phyloP scores from a whole-genome alignment of 2,888 invertebrate species.

The Drosophila lutescens region DNA sequence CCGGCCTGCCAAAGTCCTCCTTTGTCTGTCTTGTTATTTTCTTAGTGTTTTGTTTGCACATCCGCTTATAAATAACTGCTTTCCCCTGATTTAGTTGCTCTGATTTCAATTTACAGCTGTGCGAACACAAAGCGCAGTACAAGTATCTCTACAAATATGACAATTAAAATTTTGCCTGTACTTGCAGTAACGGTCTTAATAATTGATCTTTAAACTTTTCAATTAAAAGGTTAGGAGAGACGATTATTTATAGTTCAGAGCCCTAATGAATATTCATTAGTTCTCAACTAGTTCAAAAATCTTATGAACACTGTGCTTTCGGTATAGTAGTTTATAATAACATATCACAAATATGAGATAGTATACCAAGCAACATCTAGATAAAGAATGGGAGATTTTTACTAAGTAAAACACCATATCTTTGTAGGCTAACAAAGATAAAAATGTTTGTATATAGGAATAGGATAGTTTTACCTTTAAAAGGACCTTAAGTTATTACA shows the following conservation, averaged over 20 bases:
- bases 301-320: too few relatives aligned
- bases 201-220: neutral
- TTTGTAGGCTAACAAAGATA: neutral
- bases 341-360: too few relatives aligned
- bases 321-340: neutral
- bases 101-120: conserved; percentile 30
- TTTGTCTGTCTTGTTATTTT: conserved; percentile 18
- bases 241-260: neutral
- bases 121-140: conserved; percentile 9
- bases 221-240: conserved; percentile 11
- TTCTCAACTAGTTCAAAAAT: neutral
- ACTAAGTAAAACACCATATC: neutral
- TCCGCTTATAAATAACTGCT: conserved; percentile 60
- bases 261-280: neutral
- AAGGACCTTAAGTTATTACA: too few relatives aligned
- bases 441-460: neutral
- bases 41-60: conserved; percentile 26
- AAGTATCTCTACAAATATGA: neutral
- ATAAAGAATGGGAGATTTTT: neutral
- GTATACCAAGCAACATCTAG: neutral
- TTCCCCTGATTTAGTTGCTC: conserved; percentile 46
- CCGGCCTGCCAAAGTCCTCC: conserved; percentile 4
- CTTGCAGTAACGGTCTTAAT: neutral
- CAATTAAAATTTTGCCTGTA: conserved; percentile 2
- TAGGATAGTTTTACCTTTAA: too few relatives aligned